Percentiles rank a stretch among this genome's conserved stretches.
phyloP scores from a whole-genome alignment of 2,888 invertebrate species.

The Acanthococcus lagerstroemiae region DNA sequence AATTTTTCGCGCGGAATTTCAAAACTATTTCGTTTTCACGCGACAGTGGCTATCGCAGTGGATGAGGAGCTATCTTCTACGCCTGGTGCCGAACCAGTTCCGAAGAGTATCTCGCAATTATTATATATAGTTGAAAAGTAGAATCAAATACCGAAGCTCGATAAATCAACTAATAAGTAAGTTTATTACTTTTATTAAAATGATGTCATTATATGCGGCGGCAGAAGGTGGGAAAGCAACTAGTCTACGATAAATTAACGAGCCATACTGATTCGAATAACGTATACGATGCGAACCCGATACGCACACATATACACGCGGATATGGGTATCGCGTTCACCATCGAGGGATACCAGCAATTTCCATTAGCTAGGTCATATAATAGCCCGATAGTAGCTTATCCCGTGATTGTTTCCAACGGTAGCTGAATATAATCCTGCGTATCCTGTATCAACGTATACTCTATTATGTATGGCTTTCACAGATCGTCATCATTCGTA shows the following conservation, averaged over 20 bases:
- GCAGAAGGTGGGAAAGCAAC: not conserved
- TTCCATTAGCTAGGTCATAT: not conserved
- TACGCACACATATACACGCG: not conserved
- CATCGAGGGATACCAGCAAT: not conserved
- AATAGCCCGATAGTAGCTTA: not conserved
- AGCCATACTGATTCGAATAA: too few species aligned
- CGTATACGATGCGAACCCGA: not conserved
- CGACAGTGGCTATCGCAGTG: not conserved
- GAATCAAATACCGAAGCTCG: not conserved
- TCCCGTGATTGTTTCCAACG: not conserved
- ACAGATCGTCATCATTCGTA: not conserved
- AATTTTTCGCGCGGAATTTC: not conserved
- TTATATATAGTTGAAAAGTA: not conserved
- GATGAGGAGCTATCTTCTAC: too few species aligned
- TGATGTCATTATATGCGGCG: not conserved
- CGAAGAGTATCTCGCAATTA: not conserved
- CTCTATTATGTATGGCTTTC: conserved; percentile 1
- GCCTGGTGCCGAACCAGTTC: too few species aligned
- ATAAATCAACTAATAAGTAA: not conserved
- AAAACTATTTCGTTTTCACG: not conserved
- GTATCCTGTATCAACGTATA: not conserved
- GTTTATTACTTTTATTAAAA: not conserved
- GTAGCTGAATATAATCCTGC: not conserved
- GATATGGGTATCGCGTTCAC: not conserved
- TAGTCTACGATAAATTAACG: not conserved